Percentiles rank a stretch among this genome's conserved stretches.
Conservation (phyloP, 2,113 vertebrate species). For the Okapia johnstoni region DNA sequence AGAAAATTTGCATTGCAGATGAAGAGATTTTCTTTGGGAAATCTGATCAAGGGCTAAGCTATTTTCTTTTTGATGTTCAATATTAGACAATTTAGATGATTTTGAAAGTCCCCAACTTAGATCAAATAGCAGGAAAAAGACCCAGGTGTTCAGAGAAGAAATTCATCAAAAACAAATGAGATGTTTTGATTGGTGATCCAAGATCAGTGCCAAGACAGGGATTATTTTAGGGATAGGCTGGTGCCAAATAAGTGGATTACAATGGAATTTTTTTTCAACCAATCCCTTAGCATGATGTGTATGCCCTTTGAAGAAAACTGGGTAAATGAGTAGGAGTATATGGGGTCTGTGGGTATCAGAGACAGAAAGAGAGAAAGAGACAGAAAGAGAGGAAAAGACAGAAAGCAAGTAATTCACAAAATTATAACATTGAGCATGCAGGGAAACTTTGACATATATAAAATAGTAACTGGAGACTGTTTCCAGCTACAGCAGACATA, state of each 20-base stretch:
- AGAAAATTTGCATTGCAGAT: not conserved
- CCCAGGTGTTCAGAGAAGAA: not conserved
- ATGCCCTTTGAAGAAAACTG: not conserved
- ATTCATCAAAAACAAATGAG: not conserved
- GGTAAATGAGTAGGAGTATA: not conserved
- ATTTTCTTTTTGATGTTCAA: not conserved
- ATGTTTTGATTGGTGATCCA: not conserved
- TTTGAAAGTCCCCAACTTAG: not conserved
- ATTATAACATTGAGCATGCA: rapidly evolving
- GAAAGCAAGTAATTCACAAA: not conserved
- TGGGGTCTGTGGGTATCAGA: not conserved
- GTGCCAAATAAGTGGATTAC: not conserved
- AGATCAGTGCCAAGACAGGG: not conserved
- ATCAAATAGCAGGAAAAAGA: not conserved
- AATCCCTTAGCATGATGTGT: not conserved
- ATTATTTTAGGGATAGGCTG: not conserved
- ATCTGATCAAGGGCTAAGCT: not conserved
- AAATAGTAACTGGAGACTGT: not conserved
- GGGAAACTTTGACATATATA: not conserved
- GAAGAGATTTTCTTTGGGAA: not conserved
- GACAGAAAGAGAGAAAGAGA: not conserved
- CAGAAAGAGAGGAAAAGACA: not conserved
- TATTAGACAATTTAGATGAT: not conserved
- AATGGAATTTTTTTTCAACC: not conserved
- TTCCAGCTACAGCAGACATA: not conserved